These are phyloP conservation scores for Volucella inflata DNA, from an alignment of 2,888 invertebrate genomes.

Conservation along the genomic window DNA sequence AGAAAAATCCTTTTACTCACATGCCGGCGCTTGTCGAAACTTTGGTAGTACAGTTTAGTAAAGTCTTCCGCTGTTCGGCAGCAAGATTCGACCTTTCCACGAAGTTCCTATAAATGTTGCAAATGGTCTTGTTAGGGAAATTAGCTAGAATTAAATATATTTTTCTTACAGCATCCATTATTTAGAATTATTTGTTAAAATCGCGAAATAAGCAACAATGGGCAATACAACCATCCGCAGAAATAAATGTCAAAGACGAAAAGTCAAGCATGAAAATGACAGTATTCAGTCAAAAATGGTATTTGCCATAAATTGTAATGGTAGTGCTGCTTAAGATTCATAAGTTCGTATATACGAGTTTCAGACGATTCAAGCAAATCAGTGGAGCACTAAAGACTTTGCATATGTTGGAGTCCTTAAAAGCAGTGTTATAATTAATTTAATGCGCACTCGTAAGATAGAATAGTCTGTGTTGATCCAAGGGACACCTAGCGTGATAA, in stretches of 20 bases:
- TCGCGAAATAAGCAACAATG: constrained; percentile 8
- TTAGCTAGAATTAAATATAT: background rate
- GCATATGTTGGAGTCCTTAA: too few relatives aligned
- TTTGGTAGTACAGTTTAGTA: constrained; percentile 94
- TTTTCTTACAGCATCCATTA: constrained; percentile 66
- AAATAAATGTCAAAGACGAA: constrained; percentile 4
- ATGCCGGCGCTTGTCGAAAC: constrained; percentile 93
- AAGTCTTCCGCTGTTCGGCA: constrained; percentile 95
- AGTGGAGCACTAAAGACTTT: too few relatives aligned
- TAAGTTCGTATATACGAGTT: too few relatives aligned
- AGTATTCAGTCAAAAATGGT: background rate
- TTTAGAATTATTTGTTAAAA: constrained; percentile 9
- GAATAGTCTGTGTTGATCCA: too few relatives aligned
- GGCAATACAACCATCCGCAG: background rate
- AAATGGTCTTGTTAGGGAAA: background rate
- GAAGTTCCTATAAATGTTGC: constrained; percentile 85
- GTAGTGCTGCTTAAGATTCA: too few relatives aligned
- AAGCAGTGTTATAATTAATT: too few relatives aligned
- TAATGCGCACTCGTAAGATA: too few relatives aligned
- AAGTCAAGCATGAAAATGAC: background rate
- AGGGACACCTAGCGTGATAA: too few relatives aligned
- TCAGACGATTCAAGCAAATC: too few relatives aligned
- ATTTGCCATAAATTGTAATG: background rate
- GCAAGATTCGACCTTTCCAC: constrained; percentile 90
- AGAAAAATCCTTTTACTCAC: constrained; percentile 83